phyloP scores from a whole-genome alignment of 2,888 invertebrate species.

The Leptothorax acervorum region DNA sequence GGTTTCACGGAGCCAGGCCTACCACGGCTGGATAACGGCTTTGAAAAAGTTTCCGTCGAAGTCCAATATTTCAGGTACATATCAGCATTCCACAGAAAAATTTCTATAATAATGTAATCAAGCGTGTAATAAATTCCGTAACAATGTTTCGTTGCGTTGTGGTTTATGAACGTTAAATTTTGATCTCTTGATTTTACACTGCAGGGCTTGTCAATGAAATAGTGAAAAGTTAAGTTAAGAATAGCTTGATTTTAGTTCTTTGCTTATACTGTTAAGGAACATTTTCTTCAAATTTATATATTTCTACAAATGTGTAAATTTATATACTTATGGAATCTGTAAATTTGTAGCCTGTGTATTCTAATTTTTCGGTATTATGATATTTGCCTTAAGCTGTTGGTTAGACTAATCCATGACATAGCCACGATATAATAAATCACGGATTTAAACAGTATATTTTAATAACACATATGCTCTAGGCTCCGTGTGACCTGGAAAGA shows the following conservation, averaged over 20 bases:
- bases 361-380: neutral
- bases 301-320: neutral
- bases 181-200: neutral
- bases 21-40: neutral
- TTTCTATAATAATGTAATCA: conserved; percentile 31
- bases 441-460: conserved; percentile 6
- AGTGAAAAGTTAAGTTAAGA: conserved; percentile 8
- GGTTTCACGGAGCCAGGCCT: conserved; percentile 4
- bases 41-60: neutral
- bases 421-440: neutral
- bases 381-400: neutral
- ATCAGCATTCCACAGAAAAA: neutral
- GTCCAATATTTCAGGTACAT: neutral
- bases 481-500: neutral
- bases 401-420: conserved; percentile 8
- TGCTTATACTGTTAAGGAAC: neutral
- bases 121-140: conserved; percentile 1
- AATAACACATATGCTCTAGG: neutral
- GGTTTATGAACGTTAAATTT: conserved; percentile 20
- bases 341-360: conserved; percentile 2
- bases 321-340: neutral
- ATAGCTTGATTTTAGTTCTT: neutral
- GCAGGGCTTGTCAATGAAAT: neutral
- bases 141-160: conserved; percentile 17
- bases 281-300: neutral